Evolutionary conservation across 2,888 invertebrate species (phyloP), one percentile per base, ranked within the genome.

Genomic region (Lycophotia porphyrea): DNA sequence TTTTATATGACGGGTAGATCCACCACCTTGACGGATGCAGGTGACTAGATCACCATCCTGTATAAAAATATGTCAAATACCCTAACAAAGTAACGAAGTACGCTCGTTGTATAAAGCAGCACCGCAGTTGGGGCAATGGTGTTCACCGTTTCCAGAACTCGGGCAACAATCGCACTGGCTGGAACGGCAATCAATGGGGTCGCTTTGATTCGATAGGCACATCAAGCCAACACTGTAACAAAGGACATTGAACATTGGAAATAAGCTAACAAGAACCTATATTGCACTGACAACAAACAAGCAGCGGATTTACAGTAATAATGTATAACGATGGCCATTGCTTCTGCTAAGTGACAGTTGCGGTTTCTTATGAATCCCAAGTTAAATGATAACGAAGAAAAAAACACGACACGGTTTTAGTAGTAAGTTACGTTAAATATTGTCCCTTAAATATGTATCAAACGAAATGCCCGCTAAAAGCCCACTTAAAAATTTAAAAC

Each of bases 121-220:
- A 24, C 15, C 5, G 9, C 66, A 66, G 15, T 66, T 66, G 15
- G 65, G 65, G 31, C 65, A 65, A 13, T 44, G 21, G 44, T 65
- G 31, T 27, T 11, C 18, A 13, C 5, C 8, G 7, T 31, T 18
- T 31, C 55, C n/a, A 15, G n/a, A 7, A 63, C n/a, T n/a, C 36
- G 8, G n/a, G 15, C 36, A n/a, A 36, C n/a, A 39, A 15, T n/a
- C 8, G 36, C 9, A 0, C 4, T 1, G 0, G 8, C 7, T 3
- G 15, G 24, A 8, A 24, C 13, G 0, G n/a, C 13, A 4, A 5
- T n/a, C 52, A 11, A 0, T 11, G n/a, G n/a, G n/a, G n/a, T n/a
- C n/a, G n/a, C n/a, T n/a, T n/a, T n/a, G n/a, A n/a, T n/a, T n/a
- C n/a, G n/a, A n/a, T n/a, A n/a, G n/a, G n/a, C n/a, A n/a, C n/a